Evolutionary conservation across 2,888 invertebrate species (phyloP).

Genomic region (Hetaerina titia): DNA sequence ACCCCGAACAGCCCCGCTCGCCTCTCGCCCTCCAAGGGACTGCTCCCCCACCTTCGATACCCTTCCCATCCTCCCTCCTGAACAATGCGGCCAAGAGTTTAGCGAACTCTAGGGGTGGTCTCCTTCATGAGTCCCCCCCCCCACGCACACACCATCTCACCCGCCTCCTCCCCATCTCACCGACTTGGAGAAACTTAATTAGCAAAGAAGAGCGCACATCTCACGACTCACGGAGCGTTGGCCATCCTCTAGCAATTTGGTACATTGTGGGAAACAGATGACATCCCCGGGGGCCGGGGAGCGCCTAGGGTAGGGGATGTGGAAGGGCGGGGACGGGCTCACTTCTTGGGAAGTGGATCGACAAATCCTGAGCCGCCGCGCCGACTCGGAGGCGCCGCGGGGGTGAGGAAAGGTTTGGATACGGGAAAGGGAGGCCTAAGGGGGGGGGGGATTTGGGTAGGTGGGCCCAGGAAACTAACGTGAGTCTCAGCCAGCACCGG

Average conservation of each 20-base stretch:
- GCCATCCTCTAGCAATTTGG: not conserved
- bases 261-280: conserved; percentile 19
- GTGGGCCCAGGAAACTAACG: too few species aligned
- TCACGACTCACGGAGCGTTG: not conserved
- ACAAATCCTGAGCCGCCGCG: not conserved
- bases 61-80: not conserved
- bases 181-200: conserved; percentile 32
- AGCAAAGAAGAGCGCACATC: conserved; percentile 8
- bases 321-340: not conserved
- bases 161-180: not conserved
- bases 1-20: too few species aligned
- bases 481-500: too few species aligned
- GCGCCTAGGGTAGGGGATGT: not conserved
- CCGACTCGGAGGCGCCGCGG: not conserved
- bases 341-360: not conserved
- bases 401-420: not conserved
- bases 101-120: not conserved
- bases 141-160: not conserved
- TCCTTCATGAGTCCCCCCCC: not conserved
- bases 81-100: not conserved
- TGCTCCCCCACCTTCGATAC: not conserved
- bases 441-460: too few species aligned
- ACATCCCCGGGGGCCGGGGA: not conserved
- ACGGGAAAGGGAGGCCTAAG: not conserved
- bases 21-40: not conserved